phyloP scores from a whole-genome alignment of 2,113 vertebrate species.

The Petrocephalus microphthalmus region DNA sequence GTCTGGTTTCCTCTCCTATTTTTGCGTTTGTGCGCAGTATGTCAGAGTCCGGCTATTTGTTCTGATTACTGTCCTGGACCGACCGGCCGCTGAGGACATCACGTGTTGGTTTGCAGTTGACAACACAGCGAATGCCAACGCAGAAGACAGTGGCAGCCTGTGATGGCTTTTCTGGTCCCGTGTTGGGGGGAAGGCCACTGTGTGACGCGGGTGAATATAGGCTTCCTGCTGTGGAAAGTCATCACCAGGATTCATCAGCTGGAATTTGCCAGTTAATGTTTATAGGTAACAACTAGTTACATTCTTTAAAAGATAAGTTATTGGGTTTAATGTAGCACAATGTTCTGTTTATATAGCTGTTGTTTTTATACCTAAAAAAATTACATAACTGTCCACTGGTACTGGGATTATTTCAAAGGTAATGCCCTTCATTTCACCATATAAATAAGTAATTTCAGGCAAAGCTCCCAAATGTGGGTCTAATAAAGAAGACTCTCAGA shows the following conservation, averaged over 20 bases:
- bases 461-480: background rate
- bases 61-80: conserved; percentile 33
- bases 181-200: background rate
- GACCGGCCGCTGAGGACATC: conserved; percentile 22
- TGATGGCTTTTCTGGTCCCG: conserved; percentile 26
- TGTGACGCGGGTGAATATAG: background rate
- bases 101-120: conserved; percentile 24
- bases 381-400: background rate
- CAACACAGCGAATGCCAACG: conserved; percentile 31
- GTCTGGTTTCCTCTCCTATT: conserved; percentile 22
- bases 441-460: background rate
- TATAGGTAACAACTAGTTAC: background rate
- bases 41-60: conserved; percentile 33
- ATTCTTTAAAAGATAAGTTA: background rate
- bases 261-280: background rate
- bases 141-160: conserved; percentile 46
- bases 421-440: background rate
- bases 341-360: background rate
- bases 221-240: background rate
- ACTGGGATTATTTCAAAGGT: background rate
- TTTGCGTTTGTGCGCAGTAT: conserved; percentile 30
- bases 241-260: background rate
- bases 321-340: background rate
- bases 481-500: background rate
- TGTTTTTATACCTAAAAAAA: background rate